These are phyloP conservation scores for Sminthopsis crassicaudata DNA, from an alignment of 2,113 vertebrate species.

Conservation along the genomic window DNA sequence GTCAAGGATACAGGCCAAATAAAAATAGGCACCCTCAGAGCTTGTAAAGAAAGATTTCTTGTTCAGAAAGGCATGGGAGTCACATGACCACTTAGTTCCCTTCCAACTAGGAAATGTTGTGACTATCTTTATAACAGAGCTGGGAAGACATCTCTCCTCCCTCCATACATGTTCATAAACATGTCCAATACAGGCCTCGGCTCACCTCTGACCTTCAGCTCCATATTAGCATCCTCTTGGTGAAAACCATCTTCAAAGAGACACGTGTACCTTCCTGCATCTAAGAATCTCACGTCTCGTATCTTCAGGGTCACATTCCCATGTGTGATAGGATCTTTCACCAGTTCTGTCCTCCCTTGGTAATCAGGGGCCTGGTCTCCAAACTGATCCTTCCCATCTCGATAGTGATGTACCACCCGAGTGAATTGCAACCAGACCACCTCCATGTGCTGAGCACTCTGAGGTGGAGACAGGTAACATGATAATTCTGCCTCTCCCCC, in stretches of 20 bases:
- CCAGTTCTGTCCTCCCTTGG: background rate
- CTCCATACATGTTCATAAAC: background rate
- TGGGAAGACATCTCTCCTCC: background rate
- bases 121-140: background rate
- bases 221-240: background rate
- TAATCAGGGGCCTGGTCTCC: background rate
- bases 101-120: background rate
- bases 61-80: background rate
- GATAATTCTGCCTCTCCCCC: background rate
- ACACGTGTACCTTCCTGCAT: conserved; percentile 50
- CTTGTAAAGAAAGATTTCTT: too few relatives aligned
- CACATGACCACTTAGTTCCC: background rate
- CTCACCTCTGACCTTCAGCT: conserved; percentile 45
- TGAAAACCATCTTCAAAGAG: conserved; percentile 25
- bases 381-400: background rate
- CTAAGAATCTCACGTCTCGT: background rate
- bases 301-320: background rate
- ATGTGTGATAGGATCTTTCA: background rate
- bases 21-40: background rate
- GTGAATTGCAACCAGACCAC: background rate
- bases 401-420: background rate
- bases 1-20: background rate
- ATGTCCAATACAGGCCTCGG: rapidly evolving
- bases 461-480: background rate
- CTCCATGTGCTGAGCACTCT: background rate